These are phyloP conservation scores for Ectropis grisescens DNA, from an alignment of 1,140 invertebrate species.

Conservation along the genomic window DNA sequence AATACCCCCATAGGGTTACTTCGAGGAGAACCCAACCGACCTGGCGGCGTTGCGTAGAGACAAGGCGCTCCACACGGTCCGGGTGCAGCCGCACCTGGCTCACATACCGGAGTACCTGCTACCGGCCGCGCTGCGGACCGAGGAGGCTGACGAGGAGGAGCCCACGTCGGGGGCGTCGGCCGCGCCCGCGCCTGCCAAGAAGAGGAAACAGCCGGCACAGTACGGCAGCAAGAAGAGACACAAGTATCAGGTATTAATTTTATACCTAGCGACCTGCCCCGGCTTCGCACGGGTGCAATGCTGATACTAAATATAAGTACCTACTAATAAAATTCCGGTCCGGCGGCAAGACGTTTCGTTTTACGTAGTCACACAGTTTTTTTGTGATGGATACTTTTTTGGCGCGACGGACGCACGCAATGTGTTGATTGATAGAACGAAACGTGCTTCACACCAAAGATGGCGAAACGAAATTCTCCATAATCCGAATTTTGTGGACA, in stretches of 20 bases:
- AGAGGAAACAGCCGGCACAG: conserved; percentile 35
- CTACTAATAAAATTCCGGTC: too few relatives aligned
- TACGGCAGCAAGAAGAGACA: conserved; percentile 49
- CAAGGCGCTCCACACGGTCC: conserved; percentile 89
- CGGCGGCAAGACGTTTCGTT: too few relatives aligned
- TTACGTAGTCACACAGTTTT: too few relatives aligned
- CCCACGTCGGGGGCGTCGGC: conserved; percentile 9
- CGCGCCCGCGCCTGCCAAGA: conserved; percentile 23
- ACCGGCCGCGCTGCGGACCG: conserved; percentile 76
- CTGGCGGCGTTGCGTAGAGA: conserved; percentile 91
- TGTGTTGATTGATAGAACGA: too few relatives aligned
- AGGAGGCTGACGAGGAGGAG: conserved; percentile 68
- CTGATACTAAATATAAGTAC: too few relatives aligned
- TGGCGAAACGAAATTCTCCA: too few relatives aligned
- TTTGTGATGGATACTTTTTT: too few relatives aligned
- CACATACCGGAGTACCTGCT: conserved; percentile 97
- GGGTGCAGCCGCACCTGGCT: conserved; percentile 86
- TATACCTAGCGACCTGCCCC: too few relatives aligned
- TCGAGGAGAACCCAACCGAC: conserved; percentile 95
- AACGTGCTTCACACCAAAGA: too few relatives aligned
- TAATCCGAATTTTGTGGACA: too few relatives aligned
- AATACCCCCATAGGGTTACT: conserved; percentile 78
- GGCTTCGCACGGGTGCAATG: too few relatives aligned
- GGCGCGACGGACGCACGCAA: too few relatives aligned
- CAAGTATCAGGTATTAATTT: conserved; percentile 56